Conservation (phyloP, 2,888 invertebrate species). For the Cephus rjabovi region DNA sequence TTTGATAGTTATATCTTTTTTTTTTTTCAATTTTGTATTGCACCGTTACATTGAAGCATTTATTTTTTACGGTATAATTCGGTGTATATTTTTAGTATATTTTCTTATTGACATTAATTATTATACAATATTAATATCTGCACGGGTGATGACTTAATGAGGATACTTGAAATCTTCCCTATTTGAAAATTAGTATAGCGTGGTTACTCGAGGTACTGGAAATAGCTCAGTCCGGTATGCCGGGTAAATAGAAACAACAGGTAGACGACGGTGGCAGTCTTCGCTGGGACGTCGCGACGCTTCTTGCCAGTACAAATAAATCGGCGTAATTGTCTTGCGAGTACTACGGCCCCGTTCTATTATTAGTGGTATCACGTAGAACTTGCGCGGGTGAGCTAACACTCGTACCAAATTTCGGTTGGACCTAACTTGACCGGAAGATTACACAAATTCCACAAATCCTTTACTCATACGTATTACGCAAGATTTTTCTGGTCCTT, state of each 20-base stretch:
- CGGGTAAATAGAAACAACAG: not conserved
- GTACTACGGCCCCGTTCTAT: not conserved
- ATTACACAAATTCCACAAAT: not conserved
- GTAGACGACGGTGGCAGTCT: not conserved
- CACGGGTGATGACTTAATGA: too few relatives aligned
- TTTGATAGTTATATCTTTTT: not conserved
- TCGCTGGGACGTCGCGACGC: not conserved
- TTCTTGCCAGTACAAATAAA: not conserved
- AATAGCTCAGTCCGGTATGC: not conserved
- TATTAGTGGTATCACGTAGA: not conserved
- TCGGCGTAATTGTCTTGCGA: not conserved
- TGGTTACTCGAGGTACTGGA: not conserved
- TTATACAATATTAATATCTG: not conserved
- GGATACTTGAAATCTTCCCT: not conserved
- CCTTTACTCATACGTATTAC: not conserved
- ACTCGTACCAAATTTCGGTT: not conserved
- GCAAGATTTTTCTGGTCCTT: not conserved
- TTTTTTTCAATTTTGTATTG: not conserved
- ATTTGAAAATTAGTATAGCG: not conserved
- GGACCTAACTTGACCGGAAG: not conserved
- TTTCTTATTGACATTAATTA: not conserved
- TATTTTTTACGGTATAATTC: too few relatives aligned
- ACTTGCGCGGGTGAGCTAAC: not conserved
- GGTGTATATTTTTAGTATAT: not conserved
- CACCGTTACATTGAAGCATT: too few relatives aligned